Base-by-base conservation (phyloP, 2,888 invertebrate genomes). In the Heliconius charithonia region DNA sequence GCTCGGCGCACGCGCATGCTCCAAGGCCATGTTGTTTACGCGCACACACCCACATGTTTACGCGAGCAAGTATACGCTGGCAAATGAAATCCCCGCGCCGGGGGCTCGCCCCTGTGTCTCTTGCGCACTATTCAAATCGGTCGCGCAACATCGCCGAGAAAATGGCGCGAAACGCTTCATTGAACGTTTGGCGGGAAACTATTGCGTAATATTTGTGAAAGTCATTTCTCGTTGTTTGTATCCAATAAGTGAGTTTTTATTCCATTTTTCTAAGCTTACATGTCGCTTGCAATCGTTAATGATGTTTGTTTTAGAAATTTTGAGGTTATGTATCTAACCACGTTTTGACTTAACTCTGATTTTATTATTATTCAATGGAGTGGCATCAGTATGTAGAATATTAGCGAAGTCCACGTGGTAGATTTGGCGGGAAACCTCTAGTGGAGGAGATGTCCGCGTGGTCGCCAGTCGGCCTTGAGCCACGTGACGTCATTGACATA, bases 1-100 rank as follows among this genome's bases (percentile, higher is more conserved):
- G 87, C 85, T 83, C 83, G 85, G 79, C 87, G 89, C 89, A 88
- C 88, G 90, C 90, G 89, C 90, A 87, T 86, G 84, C 83, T 85
- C 88, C 94, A 94, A 94, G 94, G 94, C 91, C 92, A 92, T 90
- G 90, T 91, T 93, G 90, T 93, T 93, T 91, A 92, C 93, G 88
- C 90, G 86, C 85, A 89, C 89, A 87, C 89, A 87, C 89, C 90
- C 90, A 89, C 90, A 89, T 90, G 89, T 91, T 90, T 91, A 92
- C 92, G 85, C 84, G 87, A 87, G 84, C 83, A 80, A 81, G 76
- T 88, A 88, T 86, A 86, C 91, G 82, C 86, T 92, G 88, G 74
- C 90, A 83, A 81, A 79, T 78, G 25, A 71, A 56, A 75, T 75
- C 85, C 85, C 84, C 79, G 83, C 81, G 81, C 84, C 79, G 82